Conservation (phyloP, 2,113 vertebrate genomes). For the Psittacus erithacus region DNA sequence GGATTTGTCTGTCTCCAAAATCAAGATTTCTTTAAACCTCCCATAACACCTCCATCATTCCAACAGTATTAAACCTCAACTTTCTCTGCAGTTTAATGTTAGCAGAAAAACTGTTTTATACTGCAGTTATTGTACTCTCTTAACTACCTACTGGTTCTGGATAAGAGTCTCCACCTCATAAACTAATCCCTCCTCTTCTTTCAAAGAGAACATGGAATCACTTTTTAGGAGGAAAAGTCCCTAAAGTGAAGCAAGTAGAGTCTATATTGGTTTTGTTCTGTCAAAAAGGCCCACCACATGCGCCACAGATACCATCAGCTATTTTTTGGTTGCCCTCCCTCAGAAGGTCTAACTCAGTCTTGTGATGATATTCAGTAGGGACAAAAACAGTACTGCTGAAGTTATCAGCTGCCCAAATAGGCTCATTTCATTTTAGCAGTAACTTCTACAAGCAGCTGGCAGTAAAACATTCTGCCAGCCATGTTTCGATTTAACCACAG, state of each 20-base stretch:
- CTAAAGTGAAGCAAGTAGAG: neutral
- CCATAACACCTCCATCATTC: neutral
- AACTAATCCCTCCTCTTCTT: neutral
- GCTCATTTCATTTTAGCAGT: neutral
- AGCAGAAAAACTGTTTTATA: neutral
- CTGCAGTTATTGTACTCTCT: neutral
- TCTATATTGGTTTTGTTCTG: neutral
- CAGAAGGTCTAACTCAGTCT: neutral
- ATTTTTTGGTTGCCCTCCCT: neutral
- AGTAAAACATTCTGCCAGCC: neutral
- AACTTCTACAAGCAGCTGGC: neutral
- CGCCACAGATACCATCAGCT: neutral
- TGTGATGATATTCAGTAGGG: neutral
- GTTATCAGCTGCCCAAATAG: neutral
- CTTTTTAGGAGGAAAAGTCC: neutral
- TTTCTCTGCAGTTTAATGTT: neutral
- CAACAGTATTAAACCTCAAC: neutral
- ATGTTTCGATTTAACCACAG: neutral
- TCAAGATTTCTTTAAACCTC: neutral
- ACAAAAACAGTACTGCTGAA: neutral
- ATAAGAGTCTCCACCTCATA: neutral
- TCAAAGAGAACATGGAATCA: neutral
- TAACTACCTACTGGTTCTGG: neutral
- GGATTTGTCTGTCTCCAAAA: neutral
- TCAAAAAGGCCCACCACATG: neutral